Percentiles rank a stretch among this genome's conserved stretches.
Conservation (phyloP, 2,113 vertebrate species). For the Planiliza haematocheilus region DNA sequence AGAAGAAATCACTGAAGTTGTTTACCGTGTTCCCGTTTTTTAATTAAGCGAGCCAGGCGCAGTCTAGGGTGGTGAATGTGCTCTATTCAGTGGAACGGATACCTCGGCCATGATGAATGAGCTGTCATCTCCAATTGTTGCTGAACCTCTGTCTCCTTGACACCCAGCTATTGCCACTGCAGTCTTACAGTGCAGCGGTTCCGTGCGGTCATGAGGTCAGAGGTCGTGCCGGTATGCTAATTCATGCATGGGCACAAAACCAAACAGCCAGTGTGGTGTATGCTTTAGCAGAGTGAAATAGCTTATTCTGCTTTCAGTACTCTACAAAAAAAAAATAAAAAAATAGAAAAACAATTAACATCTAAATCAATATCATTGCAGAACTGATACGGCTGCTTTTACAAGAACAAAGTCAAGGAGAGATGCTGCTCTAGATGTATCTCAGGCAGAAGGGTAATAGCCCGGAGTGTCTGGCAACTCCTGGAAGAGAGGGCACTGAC, state of each 20-base stretch:
- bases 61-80: conserved; percentile 66
- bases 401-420: conserved; percentile 13
- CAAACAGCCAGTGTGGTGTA: not conserved
- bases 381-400: not conserved
- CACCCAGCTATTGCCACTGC: conserved; percentile 43
- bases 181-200: conserved; percentile 22
- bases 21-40: conserved; percentile 66
- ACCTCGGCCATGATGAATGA: conserved; percentile 80
- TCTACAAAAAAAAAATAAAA: not conserved
- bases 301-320: conserved; percentile 8
- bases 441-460: not conserved
- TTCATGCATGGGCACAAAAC: conserved; percentile 10
- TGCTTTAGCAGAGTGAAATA: not conserved
- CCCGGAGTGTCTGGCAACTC: conserved; percentile 1
- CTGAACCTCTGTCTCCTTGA: conserved; percentile 73
- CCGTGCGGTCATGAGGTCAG: conserved; percentile 45
- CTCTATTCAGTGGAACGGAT: conserved; percentile 74
- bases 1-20: conserved; percentile 61
- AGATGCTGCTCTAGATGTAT: not conserved
- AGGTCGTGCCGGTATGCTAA: conserved; percentile 53
- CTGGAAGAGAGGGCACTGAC: conserved; percentile 1
- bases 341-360: not conserved
- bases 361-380: conserved; percentile 9
- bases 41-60: conserved; percentile 70
- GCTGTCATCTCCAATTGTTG: conserved; percentile 82